A percentile compares a stretch with the other conserved stretches of the same genome.
Conservation (phyloP, 2,113 vertebrate genomes). For the Colinus virginianus region DNA sequence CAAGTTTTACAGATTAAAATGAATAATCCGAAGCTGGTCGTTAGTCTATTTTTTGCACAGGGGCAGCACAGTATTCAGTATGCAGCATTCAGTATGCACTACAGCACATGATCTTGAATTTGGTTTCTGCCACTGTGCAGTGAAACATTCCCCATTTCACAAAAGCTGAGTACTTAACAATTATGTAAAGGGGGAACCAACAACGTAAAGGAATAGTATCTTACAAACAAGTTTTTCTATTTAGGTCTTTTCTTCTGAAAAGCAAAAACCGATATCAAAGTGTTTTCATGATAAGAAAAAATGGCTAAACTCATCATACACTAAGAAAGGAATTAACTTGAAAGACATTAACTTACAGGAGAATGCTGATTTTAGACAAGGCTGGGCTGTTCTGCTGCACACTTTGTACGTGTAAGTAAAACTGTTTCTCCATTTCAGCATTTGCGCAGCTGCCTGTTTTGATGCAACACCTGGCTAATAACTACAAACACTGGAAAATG, state of each 20-base stretch:
- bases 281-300: background rate
- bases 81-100: background rate
- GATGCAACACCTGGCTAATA: constrained; percentile 92
- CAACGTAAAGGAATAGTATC: background rate
- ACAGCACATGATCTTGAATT: background rate
- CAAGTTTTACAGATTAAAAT: background rate
- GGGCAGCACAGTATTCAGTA: background rate
- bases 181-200: background rate
- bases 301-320: background rate
- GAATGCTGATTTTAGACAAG: background rate
- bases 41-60: background rate
- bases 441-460: constrained; percentile 92
- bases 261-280: background rate
- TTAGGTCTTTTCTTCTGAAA: background rate
- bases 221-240: background rate
- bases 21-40: background rate
- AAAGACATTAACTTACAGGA: background rate
- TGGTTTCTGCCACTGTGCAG: background rate
- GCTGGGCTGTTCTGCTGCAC: background rate
- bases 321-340: background rate
- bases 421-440: constrained; percentile 76
- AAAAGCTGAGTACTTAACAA: background rate
- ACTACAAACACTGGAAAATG: constrained; percentile 97
- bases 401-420: background rate
- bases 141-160: background rate